phyloP scores from a whole-genome alignment of 2,113 vertebrate species.

The Lepisosteus osseus region DNA sequence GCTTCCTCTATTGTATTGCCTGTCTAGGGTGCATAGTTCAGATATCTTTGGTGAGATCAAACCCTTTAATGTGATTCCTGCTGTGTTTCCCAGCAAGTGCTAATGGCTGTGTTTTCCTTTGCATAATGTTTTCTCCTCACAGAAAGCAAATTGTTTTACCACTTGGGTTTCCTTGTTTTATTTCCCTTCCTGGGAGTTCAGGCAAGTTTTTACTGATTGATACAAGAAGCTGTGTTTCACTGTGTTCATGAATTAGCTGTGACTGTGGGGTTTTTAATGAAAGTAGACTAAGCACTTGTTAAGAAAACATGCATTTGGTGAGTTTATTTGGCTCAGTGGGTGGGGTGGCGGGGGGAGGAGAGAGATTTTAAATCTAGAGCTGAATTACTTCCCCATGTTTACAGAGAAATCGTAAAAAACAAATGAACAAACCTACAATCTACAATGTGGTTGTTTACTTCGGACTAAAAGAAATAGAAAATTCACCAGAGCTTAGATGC shows the following conservation, averaged over 20 bases:
- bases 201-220: constrained; percentile 26
- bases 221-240: constrained; percentile 39
- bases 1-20: constrained; percentile 44
- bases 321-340: no score
- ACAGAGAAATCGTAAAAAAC: no score
- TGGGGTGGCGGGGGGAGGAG: no score
- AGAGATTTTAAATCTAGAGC: no score
- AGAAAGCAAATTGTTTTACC: constrained; percentile 60
- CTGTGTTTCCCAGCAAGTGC: constrained; percentile 55
- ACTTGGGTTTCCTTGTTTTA: constrained; percentile 55
- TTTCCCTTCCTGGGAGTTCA: constrained; percentile 26
- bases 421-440: no score
- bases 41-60: constrained; percentile 47
- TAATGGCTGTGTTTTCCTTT: constrained; percentile 64
- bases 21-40: constrained; percentile 46
- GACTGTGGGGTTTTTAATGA: constrained; percentile 18
- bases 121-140: constrained; percentile 44
- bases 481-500: no score
- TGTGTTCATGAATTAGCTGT: constrained; percentile 50
- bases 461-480: no score
- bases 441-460: no score
- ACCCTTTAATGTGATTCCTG: constrained; percentile 35
- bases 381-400: no score
- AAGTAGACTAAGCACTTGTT: no score
- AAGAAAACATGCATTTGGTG: no score